These are phyloP conservation scores for Cebus imitator DNA, from an alignment of 2,113 vertebrate species.

Conservation along the genomic window DNA sequence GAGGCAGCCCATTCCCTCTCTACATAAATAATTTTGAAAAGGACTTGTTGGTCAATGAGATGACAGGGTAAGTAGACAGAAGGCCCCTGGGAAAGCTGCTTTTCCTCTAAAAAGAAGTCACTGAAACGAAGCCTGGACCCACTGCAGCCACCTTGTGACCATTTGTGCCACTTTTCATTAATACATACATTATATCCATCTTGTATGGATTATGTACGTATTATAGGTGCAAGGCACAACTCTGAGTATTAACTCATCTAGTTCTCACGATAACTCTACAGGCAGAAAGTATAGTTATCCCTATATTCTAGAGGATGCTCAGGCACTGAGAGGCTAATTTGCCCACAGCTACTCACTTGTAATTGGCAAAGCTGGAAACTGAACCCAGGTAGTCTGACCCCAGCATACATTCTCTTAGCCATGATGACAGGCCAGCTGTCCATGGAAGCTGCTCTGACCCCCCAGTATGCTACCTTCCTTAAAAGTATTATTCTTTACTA, in stretches of 20 bases:
- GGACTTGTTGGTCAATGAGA: background rate
- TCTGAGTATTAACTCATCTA: background rate
- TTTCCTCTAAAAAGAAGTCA: background rate
- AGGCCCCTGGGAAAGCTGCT: background rate
- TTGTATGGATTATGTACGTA: background rate
- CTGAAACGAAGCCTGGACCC: background rate
- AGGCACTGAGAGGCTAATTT: background rate
- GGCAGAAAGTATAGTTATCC: background rate
- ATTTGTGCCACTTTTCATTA: background rate
- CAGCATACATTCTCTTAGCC: background rate
- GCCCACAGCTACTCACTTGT: background rate
- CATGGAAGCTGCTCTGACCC: background rate
- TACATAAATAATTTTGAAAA: background rate
- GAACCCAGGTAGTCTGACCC: background rate
- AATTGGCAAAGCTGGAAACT: background rate
- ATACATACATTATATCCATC: background rate
- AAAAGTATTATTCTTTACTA: background rate
- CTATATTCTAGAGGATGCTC: background rate
- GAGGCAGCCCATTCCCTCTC: background rate
- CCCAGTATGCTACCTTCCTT: background rate
- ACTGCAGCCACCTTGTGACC: background rate
- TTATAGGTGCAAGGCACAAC: background rate
- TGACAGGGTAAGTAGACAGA: background rate
- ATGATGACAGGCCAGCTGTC: background rate
- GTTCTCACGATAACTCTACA: background rate